Evolutionary conservation across 2,797 vertebrate species (phyloP).

Genomic region (Anguilla obscura): DNA sequence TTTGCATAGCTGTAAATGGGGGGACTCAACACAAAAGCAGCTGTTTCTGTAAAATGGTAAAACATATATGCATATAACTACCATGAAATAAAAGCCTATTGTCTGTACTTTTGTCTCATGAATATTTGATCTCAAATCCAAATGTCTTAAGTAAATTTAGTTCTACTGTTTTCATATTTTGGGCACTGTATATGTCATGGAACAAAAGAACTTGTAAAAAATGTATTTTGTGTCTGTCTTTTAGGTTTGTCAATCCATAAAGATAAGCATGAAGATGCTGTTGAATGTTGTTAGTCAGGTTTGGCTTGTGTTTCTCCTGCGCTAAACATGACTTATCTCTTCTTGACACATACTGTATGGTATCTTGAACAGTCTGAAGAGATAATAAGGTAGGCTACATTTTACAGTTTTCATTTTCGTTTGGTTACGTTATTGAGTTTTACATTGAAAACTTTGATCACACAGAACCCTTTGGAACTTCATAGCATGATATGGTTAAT

Average conservation of each 20-base stretch:
- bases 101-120: too few relatives aligned
- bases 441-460: neutral
- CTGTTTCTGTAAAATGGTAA: too few relatives aligned
- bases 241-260: neutral
- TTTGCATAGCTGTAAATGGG: neutral
- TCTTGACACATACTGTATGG: neutral
- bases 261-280: conserved; percentile 34
- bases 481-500: neutral
- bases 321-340: neutral
- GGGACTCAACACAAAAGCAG: too few relatives aligned
- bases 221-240: conserved; percentile 9
- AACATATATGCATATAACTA: too few relatives aligned
- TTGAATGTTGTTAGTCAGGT: conserved; percentile 72
- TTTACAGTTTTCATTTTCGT: neutral
- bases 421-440: neutral
- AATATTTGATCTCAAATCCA: too few relatives aligned
- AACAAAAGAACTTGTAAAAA: neutral
- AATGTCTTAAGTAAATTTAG: too few relatives aligned
- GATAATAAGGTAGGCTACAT: neutral
- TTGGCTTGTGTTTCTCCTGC: conserved; percentile 46
- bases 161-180: too few relatives aligned
- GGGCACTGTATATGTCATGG: neutral
- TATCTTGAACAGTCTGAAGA: neutral
- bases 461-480: neutral
- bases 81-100: too few relatives aligned